A percentile compares a stretch with the other conserved stretches of the same genome.
These are phyloP conservation scores for Limnothrissa miodon DNA, from an alignment of 2,113 vertebrate species.

Conservation along the genomic window DNA sequence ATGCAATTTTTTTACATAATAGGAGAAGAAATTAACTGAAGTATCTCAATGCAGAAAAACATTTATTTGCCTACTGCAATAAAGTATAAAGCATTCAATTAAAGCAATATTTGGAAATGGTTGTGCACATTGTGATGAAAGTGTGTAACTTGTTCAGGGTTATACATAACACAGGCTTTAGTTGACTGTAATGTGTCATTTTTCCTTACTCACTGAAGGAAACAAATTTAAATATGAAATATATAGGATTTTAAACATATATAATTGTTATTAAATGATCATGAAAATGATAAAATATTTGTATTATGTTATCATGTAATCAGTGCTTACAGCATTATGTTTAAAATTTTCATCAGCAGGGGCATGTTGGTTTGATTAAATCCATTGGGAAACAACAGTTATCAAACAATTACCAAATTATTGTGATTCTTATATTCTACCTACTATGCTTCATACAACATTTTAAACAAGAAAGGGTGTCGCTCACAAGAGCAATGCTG, in stretches of 20 bases:
- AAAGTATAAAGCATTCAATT: neutral
- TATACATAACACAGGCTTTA: neutral
- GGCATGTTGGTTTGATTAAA: neutral
- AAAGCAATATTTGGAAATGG: neutral
- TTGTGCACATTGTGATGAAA: neutral
- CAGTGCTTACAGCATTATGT: neutral
- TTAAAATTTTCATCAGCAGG: too few relatives aligned
- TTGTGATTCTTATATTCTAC: too few relatives aligned
- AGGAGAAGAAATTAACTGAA: neutral
- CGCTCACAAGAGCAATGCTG: conserved; percentile 1
- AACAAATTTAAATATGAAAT: neutral
- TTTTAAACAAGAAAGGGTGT: neutral
- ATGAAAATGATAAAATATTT: too few relatives aligned
- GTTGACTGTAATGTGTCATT: neutral
- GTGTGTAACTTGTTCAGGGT: neutral
- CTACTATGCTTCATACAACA: neutral
- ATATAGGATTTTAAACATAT: too few relatives aligned
- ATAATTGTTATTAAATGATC: neutral
- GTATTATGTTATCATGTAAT: neutral
- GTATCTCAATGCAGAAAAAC: too few relatives aligned
- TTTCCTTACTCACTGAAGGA: neutral
- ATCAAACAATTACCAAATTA: too few relatives aligned
- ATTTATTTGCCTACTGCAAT: too few relatives aligned
- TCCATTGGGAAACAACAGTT: neutral
- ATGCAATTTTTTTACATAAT: neutral